phyloP scores from a whole-genome alignment of 2,113 vertebrate genomes.

The Pteropus alecto region DNA sequence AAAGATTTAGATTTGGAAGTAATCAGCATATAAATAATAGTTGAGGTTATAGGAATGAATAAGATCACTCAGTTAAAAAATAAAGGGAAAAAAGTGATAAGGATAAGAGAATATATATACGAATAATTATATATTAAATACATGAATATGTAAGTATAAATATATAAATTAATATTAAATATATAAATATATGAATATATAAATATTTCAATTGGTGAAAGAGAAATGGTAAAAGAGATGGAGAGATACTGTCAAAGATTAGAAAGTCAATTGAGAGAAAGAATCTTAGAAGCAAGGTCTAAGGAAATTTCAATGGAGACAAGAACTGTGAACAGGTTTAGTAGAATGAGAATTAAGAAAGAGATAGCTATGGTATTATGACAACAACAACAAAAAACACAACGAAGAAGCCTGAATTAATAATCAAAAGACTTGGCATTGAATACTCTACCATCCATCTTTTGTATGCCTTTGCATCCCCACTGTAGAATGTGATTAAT shows the following conservation, averaged over 20 bases:
- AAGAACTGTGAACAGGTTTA: background rate
- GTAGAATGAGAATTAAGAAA: background rate
- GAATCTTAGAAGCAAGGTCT: background rate
- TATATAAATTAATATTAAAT: too few relatives aligned
- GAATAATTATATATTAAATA: background rate
- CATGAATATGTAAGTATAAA: too few relatives aligned
- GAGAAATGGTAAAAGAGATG: background rate
- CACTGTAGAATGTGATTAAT: background rate
- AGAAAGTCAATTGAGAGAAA: background rate
- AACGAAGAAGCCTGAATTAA: background rate
- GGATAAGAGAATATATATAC: background rate
- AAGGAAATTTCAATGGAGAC: background rate
- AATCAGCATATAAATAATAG: background rate
- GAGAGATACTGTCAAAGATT: background rate
- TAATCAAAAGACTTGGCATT: background rate
- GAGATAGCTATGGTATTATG: background rate
- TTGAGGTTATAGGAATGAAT: background rate
- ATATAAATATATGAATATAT: background rate
- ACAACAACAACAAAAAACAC: background rate
- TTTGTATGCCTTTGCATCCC: background rate
- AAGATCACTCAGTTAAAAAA: background rate
- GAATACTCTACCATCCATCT: background rate
- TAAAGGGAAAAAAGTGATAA: background rate
- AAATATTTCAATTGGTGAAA: background rate
- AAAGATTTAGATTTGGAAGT: background rate